Evolutionary conservation across 2,888 invertebrate genomes (phyloP), one percentile per base, ranked within the genome.

Genomic region (Andrena marginata): DNA sequence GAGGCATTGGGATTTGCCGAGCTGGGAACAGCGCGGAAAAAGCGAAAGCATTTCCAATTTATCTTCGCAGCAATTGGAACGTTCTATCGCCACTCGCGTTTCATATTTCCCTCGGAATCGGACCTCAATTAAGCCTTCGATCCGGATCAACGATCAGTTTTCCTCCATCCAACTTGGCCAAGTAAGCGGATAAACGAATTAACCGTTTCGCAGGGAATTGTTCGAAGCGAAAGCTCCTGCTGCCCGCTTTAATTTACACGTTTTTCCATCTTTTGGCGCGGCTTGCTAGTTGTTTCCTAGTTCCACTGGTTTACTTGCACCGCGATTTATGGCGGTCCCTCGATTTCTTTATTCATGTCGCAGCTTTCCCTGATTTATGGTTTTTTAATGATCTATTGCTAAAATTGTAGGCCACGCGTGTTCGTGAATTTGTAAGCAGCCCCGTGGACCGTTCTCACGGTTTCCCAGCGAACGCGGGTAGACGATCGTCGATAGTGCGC

Each of bases 31-130:
- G 4, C 63, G 2, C 16, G n/a, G 71, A 35, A 64, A 71, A 72
- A 67, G 51, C 71, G 33, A 48, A 54, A 54, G 71, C 63, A 49
- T 80, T 71, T 72, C 56, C 35, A 71, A 80, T 72, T 65, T 77
- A 80, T 77, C 65, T 67, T 62, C 42, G 16, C 26, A 77, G 48
- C 71, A 67, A 77, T 71, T 48, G 63, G 16, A 69, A 56, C 29
- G 35, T 63, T 75, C n/a, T 23, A 48, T 54, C 51, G 51, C 23
- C 8, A 74, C 6, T 35, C 35, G 20, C 29, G 42, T 59, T 74
- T 65, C 56, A 60, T 74, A 70, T 74, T 62, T 74, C 60, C 49
- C 6, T 16, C 5, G 20, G 33, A 63, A 64, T 74, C 59, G 56
- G 1, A 56, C 56, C 64, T 7, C 63, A 48, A 49, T 68, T 23